Conservation (phyloP, 2,888 invertebrate species). For the Ceraclea dissimilis region DNA sequence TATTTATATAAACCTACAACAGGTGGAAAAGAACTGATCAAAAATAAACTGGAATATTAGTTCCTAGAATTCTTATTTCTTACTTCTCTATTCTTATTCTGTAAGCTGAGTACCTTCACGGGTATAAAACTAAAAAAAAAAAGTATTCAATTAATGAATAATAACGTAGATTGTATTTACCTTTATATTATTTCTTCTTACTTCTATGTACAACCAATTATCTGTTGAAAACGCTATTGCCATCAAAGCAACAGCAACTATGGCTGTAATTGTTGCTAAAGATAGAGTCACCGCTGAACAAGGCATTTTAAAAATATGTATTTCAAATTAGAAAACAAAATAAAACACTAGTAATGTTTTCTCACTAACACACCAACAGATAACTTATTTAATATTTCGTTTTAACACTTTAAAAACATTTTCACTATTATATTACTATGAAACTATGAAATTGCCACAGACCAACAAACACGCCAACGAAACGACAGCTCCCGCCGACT, state of each 20-base stretch:
- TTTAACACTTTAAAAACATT: conserved; percentile 20
- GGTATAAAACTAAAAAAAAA: too few species aligned
- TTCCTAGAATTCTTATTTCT: too few species aligned
- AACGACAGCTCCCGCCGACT: conserved; percentile 5
- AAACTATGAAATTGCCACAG: not conserved
- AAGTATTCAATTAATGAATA: too few species aligned
- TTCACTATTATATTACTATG: too few species aligned
- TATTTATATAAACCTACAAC: too few species aligned
- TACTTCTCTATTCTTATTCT: too few species aligned
- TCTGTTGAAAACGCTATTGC: conserved; percentile 94
- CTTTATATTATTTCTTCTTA: conserved; percentile 81
- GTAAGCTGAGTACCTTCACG: too few species aligned
- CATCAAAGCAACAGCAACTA: conserved; percentile 87
- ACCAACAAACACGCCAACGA: conserved; percentile 11
- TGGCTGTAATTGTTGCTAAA: conserved; percentile 91
- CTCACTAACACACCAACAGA: conserved; percentile 12
- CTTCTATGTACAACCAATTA: conserved; percentile 94
- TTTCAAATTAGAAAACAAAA: not conserved
- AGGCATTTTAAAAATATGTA: conserved; percentile 58
- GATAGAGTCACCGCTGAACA: conserved; percentile 92
- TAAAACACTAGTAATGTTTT: not conserved
- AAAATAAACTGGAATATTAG: too few species aligned
- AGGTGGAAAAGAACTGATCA: too few species aligned
- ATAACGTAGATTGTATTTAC: conserved; percentile 43
- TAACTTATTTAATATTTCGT: conserved; percentile 8